Percentiles rank a stretch among this genome's conserved stretches.
Conservation (phyloP, 2,113 vertebrate genomes). For the Rattus rattus region DNA sequence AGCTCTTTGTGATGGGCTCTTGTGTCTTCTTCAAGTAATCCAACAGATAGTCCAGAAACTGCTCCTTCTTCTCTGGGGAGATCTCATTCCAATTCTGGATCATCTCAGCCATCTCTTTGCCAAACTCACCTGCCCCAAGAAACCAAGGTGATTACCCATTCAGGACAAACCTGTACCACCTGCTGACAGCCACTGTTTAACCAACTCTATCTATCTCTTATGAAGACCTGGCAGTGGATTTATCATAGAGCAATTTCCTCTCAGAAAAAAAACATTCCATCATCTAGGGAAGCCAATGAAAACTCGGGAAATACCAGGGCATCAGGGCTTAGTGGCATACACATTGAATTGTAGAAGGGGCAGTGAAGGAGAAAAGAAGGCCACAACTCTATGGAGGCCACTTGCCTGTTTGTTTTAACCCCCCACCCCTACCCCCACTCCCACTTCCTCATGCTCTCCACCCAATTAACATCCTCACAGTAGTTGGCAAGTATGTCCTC, state of each 20-base stretch:
- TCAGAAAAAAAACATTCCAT: neutral
- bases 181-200: neutral
- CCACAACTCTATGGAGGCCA: neutral
- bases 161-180: no score
- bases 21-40: neutral
- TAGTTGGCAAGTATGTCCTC: no score
- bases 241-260: neutral
- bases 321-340: neutral
- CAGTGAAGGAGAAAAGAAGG: neutral
- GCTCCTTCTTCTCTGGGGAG: neutral
- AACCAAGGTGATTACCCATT: neutral
- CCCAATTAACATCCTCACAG: neutral
- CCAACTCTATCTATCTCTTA: fast-evolving
- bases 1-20: fast-evolving
- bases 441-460: no score
- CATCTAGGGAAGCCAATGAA: neutral
- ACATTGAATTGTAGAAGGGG: neutral
- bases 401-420: neutral
- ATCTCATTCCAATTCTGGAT: neutral
- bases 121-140: neutral
- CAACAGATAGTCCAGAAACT: neutral
- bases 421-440: neutral
- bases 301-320: neutral
- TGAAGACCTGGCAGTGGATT: neutral
- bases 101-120: neutral